Percentiles rank a stretch among this genome's conserved stretches.
phyloP scores from a whole-genome alignment of 2,797 vertebrate species.

The Siniperca obscura region DNA sequence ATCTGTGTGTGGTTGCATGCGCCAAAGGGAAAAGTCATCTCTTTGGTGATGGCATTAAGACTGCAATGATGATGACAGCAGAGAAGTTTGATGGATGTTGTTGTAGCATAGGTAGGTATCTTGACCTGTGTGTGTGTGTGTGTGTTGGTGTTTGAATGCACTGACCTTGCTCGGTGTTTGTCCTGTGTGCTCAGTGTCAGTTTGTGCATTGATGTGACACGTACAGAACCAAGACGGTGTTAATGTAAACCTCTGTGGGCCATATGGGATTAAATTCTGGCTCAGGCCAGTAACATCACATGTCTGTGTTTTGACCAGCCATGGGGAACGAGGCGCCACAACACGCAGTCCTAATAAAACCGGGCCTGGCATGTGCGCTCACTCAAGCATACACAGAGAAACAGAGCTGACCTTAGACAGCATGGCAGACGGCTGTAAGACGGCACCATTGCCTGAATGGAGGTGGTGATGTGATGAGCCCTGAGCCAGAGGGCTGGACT shows the following conservation, averaged over 20 bases:
- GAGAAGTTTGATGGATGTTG: conserved; percentile 43
- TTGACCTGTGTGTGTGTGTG: conserved; percentile 18
- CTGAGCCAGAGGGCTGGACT: conserved; percentile 17
- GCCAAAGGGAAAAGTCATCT: conserved; percentile 57
- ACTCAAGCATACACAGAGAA: conserved; percentile 23
- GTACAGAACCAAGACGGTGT: conserved; percentile 7
- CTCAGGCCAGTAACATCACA: conserved; percentile 33
- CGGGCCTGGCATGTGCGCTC: conserved; percentile 1
- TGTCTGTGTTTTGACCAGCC: conserved; percentile 62
- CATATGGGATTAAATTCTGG: conserved; percentile 20
- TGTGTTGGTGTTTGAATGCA: not conserved
- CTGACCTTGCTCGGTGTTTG: not conserved
- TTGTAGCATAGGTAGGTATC: conserved; percentile 27
- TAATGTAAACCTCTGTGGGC: not conserved
- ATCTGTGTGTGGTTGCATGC: conserved; percentile 28
- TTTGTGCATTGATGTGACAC: conserved; percentile 6
- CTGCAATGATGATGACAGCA: conserved; percentile 53
- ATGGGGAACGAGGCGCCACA: conserved; percentile 43
- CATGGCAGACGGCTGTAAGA: conserved; percentile 20
- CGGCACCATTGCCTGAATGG: not conserved
- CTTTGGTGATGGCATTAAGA: conserved; percentile 33
- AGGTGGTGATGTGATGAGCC: conserved; percentile 35
- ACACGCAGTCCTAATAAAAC: conserved; percentile 54
- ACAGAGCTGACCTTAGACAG: conserved; percentile 31
- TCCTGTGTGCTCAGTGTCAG: not conserved